Evolutionary conservation across 2,113 vertebrate species (phyloP), one percentile per base, ranked within the genome.

Genomic region (Oncorhynchus clarkii): DNA sequence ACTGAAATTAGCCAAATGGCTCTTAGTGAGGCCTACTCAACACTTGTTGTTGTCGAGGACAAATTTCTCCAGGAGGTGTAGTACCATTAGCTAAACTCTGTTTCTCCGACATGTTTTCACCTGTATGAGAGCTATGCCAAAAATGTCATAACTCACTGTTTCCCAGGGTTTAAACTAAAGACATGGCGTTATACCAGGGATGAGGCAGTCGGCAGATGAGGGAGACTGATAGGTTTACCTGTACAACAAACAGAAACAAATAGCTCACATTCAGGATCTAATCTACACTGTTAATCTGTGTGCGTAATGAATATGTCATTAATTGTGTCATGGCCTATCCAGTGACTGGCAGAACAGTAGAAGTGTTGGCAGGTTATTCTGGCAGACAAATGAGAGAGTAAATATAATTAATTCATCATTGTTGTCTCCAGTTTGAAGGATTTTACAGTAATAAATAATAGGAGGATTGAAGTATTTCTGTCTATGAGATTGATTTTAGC

Each of bases 101-200:
- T 85, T 80, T 87, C 76, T 80, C 77, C 68, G 70, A 74, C 91
- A 62, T 90, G 91, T 93, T 90, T 91, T 85, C 89, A 91, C 92
- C 88, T 93, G 92, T 87, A 88, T 77, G 71, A 7, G 77, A 90
- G 78, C 87, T 88, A 92, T 92, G 88, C 81, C 83, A 91, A 86
- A 87, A 89, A 93, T 93, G 90, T 83, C 84, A 84, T 67, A 82
- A 84, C 84, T 86, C 85, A 83, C 71, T 70, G 45, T 85, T 34
- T 80, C 84, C 34, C 71, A 74, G 80, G 83, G 76, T 82, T 26
- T 26, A 64, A 77, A 80, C 74, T 72, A 45, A 60, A 87, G 71
- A 76, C 74, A 49, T 78, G 16, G 60, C 57, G 34, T 54, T 72
- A 74, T 70, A 73, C 57, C 62, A 29, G 57, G 13, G 80, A 72